Percentiles rank a stretch among this genome's conserved stretches.
Conservation (phyloP, 2,888 invertebrate species). For the Melanotus villosus region DNA sequence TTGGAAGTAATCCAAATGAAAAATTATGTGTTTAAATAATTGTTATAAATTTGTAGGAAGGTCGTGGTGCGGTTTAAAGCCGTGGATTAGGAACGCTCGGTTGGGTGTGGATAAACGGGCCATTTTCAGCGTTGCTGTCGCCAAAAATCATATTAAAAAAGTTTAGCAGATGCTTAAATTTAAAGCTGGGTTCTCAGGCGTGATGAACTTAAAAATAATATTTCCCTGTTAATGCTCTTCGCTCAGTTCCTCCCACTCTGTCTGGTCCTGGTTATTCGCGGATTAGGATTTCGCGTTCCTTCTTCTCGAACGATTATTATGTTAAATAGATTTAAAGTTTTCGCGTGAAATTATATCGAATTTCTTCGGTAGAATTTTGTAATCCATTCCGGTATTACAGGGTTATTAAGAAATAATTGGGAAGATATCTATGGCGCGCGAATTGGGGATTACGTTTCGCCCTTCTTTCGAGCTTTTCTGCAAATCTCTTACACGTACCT, state of each 20-base stretch:
- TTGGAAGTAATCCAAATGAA: not conserved
- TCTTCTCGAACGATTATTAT: slow-evolving; percentile 31
- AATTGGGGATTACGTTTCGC: not conserved
- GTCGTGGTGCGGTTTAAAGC: slow-evolving; percentile 26
- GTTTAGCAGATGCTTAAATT: slow-evolving; percentile 49
- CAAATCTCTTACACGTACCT: not conserved
- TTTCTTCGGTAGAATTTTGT: slow-evolving; percentile 3
- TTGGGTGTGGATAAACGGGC: slow-evolving; percentile 37
- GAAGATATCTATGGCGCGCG: not conserved
- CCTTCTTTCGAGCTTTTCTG: not conserved
- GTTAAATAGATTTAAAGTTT: slow-evolving; percentile 38
- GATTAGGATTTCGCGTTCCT: slow-evolving; percentile 32
- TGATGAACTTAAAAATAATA: slow-evolving; percentile 49
- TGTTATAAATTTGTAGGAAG: slow-evolving; percentile 30
- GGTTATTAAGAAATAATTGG: slow-evolving; percentile 21
- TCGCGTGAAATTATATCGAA: slow-evolving; percentile 20
- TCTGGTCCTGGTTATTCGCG: not conserved
- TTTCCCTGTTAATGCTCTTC: slow-evolving; percentile 31
- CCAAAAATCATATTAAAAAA: slow-evolving; percentile 51
- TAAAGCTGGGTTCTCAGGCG: slow-evolving; percentile 39
- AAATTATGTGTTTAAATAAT: slow-evolving; percentile 17
- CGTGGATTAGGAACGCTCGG: slow-evolving; percentile 38
- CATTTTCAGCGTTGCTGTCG: slow-evolving; percentile 41
- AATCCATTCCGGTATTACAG: not conserved
- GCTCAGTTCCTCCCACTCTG: not conserved